A percentile compares a stretch with the other conserved stretches of the same genome.
Evolutionary conservation across 2,797 vertebrate genomes (phyloP).

Genomic region (Acanthurus tractus): DNA sequence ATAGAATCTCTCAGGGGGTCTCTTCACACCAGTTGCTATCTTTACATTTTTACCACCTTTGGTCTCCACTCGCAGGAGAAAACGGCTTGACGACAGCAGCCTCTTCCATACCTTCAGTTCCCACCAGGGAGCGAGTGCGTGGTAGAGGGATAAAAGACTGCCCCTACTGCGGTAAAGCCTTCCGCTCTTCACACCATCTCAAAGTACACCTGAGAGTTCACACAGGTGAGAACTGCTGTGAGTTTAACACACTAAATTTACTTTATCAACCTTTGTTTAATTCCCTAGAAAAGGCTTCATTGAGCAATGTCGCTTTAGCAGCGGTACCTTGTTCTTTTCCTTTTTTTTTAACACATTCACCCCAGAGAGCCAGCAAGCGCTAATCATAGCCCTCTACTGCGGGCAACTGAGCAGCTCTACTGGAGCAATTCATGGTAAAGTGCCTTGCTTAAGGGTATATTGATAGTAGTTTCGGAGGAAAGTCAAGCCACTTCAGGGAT

Average conservation of each 20-base stretch:
- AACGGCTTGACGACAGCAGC: slow-evolving; percentile 78
- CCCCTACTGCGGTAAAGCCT: slow-evolving; percentile 95
- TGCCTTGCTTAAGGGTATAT: slow-evolving; percentile 56
- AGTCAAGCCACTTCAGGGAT: slow-evolving; percentile 44
- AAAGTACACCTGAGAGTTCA: slow-evolving; percentile 96
- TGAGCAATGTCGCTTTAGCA: slow-evolving; percentile 47
- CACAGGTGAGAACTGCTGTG: slow-evolving; percentile 88
- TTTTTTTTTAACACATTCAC: slow-evolving; percentile 39
- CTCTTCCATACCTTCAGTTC: slow-evolving; percentile 75
- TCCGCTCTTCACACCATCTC: slow-evolving; percentile 95
- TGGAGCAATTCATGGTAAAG: slow-evolving; percentile 61
- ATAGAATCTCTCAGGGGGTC: slow-evolving; percentile 29
- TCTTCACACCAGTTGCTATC: slow-evolving; percentile 33
- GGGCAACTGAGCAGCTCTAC: slow-evolving; percentile 64
- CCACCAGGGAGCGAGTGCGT: slow-evolving; percentile 87
- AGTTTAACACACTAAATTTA: slow-evolving; percentile 64
- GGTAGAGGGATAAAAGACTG: slow-evolving; percentile 93
- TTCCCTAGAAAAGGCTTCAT: slow-evolving; percentile 60
- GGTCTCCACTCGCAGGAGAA: slow-evolving; percentile 76
- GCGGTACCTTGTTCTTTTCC: slow-evolving; percentile 41
- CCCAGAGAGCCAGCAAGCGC: slow-evolving; percentile 65
- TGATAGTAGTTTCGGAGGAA: slow-evolving; percentile 47
- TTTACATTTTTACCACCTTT: slow-evolving; percentile 35
- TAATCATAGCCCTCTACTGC: slow-evolving; percentile 72
- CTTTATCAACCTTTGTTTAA: slow-evolving; percentile 56